Percentiles rank a stretch among this genome's conserved stretches.
Evolutionary conservation across 2,797 vertebrate genomes (phyloP).

Genomic region (Diplodus sargus): DNA sequence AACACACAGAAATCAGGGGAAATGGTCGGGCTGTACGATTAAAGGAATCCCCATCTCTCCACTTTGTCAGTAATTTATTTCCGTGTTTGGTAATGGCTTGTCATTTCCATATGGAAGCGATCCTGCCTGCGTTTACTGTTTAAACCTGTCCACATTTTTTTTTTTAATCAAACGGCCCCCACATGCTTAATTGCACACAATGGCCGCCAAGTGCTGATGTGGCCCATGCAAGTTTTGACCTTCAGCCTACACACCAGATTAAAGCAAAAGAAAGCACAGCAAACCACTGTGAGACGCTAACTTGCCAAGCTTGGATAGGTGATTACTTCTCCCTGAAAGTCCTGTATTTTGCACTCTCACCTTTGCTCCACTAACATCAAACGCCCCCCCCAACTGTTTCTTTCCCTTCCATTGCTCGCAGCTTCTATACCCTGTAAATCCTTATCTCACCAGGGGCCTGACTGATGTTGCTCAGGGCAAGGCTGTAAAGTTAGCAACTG

Average conservation of each 20-base stretch:
- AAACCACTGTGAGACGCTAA: conserved; percentile 23
- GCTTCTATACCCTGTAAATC: conserved; percentile 60
- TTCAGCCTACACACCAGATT: conserved; percentile 38
- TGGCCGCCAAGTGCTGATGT: conserved; percentile 17
- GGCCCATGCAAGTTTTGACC: conserved; percentile 39
- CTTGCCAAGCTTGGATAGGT: conserved; percentile 15
- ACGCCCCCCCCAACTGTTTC: conserved; percentile 44
- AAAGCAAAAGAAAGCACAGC: conserved; percentile 23
- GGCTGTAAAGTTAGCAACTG: conserved; percentile 56
- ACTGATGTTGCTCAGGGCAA: conserved; percentile 56
- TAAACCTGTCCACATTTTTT: neutral
- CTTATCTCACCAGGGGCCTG: conserved; percentile 61
- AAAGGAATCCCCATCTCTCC: conserved; percentile 61
- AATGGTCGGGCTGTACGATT: conserved; percentile 36
- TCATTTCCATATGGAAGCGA: conserved; percentile 56
- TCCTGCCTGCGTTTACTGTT: conserved; percentile 26
- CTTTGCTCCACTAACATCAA: conserved; percentile 71
- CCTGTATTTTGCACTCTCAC: conserved; percentile 57
- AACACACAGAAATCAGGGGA: conserved; percentile 49
- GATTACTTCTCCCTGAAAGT: conserved; percentile 33
- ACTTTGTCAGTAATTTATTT: conserved; percentile 65
- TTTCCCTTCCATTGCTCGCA: conserved; percentile 32
- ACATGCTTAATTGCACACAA: conserved; percentile 16
- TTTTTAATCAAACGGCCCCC: conserved; percentile 9
- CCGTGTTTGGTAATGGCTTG: conserved; percentile 51